phyloP scores from a whole-genome alignment of 2,113 vertebrate genomes.

The Misgurnus anguillicaudatus region DNA sequence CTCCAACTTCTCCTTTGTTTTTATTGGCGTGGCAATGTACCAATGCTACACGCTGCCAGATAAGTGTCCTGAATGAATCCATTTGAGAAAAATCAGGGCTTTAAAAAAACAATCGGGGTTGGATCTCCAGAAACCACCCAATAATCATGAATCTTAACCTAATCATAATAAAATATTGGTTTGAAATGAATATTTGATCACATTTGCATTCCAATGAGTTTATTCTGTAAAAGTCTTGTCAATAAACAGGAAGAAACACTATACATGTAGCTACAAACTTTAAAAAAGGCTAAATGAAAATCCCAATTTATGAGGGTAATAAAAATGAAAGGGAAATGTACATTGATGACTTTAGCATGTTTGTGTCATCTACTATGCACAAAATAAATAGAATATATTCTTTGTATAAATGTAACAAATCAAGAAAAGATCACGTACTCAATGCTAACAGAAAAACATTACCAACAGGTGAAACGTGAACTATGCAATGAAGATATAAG shows the following conservation, averaged over 20 bases:
- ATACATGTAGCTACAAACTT: slow-evolving; percentile 95
- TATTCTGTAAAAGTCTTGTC: slow-evolving; percentile 90
- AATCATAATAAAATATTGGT: too few relatives aligned
- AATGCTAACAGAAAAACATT: neutral
- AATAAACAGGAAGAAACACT: slow-evolving; percentile 87
- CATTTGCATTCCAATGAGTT: slow-evolving; percentile 89
- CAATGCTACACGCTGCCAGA: too few relatives aligned
- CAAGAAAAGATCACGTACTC: too few relatives aligned
- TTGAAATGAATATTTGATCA: too few relatives aligned
- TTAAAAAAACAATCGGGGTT: too few relatives aligned
- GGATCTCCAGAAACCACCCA: too few relatives aligned
- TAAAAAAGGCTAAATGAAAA: slow-evolving; percentile 70
- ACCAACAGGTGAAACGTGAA: slow-evolving; percentile 21
- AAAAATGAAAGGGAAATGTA: slow-evolving; percentile 74
- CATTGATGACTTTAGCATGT: slow-evolving; percentile 56
- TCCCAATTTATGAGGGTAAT: slow-evolving; percentile 85
- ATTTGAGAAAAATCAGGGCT: too few relatives aligned
- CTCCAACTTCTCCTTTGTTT: too few relatives aligned
- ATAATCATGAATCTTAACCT: too few relatives aligned
- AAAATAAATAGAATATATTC: slow-evolving; percentile 71
- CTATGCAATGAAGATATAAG: slow-evolving; percentile 48
- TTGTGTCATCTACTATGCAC: slow-evolving; percentile 76
- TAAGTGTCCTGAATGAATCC: too few relatives aligned
- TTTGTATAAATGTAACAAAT: slow-evolving; percentile 57
- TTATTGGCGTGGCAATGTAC: too few relatives aligned